Evolutionary conservation across 2,797 vertebrate genomes (phyloP).

Genomic region (Clarias platycephalus): DNA sequence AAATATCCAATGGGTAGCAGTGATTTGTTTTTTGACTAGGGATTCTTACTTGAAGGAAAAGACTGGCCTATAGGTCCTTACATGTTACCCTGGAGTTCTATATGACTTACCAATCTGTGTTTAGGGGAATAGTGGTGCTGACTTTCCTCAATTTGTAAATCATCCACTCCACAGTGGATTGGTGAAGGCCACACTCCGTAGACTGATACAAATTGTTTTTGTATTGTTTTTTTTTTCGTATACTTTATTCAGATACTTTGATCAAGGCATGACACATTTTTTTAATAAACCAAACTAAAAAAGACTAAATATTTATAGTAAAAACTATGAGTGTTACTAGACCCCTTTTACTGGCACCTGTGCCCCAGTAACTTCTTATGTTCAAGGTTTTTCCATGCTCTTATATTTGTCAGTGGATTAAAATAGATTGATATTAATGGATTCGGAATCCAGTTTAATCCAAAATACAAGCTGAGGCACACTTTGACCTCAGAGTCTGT

Average conservation of each 20-base stretch:
- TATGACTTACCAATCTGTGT: not conserved
- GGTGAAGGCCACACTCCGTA: not conserved
- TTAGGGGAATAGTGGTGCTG: not conserved
- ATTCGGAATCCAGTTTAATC: too few species aligned
- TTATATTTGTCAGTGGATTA: too few species aligned
- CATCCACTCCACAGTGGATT: not conserved
- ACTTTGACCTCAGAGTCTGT: too few species aligned
- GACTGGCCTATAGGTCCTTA: not conserved
- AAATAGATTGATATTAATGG: too few species aligned
- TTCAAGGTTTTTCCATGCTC: too few species aligned
- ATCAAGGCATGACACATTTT: not conserved
- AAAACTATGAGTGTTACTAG: not conserved
- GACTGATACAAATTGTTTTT: not conserved
- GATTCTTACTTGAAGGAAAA: not conserved
- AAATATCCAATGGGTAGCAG: not conserved
- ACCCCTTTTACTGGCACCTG: too few species aligned
- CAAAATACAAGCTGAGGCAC: too few species aligned
- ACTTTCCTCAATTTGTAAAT: not conserved
- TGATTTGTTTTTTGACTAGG: not conserved
- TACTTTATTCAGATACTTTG: not conserved
- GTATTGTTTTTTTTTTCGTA: not conserved
- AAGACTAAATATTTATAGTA: not conserved
- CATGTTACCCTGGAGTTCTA: not conserved
- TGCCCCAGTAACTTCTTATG: too few species aligned
- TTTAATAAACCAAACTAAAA: not conserved